Percentiles rank a stretch among this genome's conserved stretches.
Conservation (phyloP, 2,888 invertebrate genomes). For the Temnothorax rugatulus region DNA sequence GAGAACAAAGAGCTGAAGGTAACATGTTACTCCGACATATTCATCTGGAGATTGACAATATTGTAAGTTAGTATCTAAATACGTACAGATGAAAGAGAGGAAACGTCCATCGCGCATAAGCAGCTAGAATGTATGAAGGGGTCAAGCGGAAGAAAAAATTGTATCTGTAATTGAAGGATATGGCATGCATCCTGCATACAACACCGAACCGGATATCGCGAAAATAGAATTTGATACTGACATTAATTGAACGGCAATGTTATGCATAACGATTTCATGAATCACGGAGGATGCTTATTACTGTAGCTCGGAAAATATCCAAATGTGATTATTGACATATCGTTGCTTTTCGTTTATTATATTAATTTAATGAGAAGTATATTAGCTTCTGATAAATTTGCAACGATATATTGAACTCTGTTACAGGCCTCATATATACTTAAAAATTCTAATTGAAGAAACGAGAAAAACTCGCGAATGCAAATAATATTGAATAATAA, state of each 20-base stretch:
- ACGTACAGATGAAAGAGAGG: neutral
- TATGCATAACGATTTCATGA: neutral
- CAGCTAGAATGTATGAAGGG: neutral
- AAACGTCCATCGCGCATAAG: constrained; percentile 26
- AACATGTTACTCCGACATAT: neutral
- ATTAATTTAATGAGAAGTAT: neutral
- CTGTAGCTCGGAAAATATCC: neutral
- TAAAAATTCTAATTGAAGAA: neutral
- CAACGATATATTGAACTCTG: neutral
- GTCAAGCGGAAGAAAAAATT: constrained; percentile 43
- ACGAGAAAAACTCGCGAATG: neutral
- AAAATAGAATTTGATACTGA: constrained; percentile 7
- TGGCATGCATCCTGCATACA: constrained; percentile 12
- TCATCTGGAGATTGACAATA: constrained; percentile 11
- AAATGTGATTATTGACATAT: neutral
- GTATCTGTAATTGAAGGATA: constrained; percentile 43
- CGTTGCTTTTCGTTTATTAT: neutral
- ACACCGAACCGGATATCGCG: neutral
- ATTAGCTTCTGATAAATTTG: constrained; percentile 8
- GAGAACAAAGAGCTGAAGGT: neutral
- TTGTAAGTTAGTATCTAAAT: neutral
- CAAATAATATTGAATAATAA: constrained; percentile 16
- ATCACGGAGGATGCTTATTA: neutral
- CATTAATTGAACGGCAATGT: neutral
- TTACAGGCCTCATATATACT: neutral